A percentile compares a stretch with the other conserved stretches of the same genome.
phyloP scores from a whole-genome alignment of 2,113 vertebrate species.

The Marmota monax region DNA sequence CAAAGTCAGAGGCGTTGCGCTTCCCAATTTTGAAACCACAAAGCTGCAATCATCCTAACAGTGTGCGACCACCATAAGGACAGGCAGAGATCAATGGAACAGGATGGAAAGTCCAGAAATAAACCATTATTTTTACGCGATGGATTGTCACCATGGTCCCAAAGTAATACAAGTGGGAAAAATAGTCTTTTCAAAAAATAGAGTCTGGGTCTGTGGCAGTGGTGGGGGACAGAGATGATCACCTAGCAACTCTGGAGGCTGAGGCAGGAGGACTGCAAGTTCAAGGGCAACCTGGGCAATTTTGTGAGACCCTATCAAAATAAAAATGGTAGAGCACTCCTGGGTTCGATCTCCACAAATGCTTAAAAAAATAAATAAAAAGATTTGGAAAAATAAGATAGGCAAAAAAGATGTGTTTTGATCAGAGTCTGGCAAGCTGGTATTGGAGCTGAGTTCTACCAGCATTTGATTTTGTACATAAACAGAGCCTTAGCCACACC shows the following conservation, averaged over 20 bases:
- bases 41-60: neutral
- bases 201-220: neutral
- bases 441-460: neutral
- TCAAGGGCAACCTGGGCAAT: too few species aligned
- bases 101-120: neutral
- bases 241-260: too few species aligned
- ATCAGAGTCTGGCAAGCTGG: neutral
- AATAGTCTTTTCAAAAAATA: neutral
- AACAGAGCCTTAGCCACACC: neutral
- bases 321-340: too few species aligned
- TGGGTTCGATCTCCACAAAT: too few species aligned
- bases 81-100: neutral
- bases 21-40: constrained; percentile 32
- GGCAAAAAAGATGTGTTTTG: neutral
- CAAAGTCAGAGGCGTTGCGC: neutral
- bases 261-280: too few species aligned
- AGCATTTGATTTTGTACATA: neutral
- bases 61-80: neutral
- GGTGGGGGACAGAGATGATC: too few species aligned
- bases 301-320: too few species aligned
- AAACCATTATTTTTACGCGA: neutral
- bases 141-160: neutral
- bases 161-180: neutral
- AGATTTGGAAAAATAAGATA: neutral
- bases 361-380: too few species aligned